A percentile compares a stretch with the other conserved stretches of the same genome.
These are phyloP conservation scores for Cariama cristata DNA, from an alignment of 2,113 vertebrate species.

Conservation along the genomic window DNA sequence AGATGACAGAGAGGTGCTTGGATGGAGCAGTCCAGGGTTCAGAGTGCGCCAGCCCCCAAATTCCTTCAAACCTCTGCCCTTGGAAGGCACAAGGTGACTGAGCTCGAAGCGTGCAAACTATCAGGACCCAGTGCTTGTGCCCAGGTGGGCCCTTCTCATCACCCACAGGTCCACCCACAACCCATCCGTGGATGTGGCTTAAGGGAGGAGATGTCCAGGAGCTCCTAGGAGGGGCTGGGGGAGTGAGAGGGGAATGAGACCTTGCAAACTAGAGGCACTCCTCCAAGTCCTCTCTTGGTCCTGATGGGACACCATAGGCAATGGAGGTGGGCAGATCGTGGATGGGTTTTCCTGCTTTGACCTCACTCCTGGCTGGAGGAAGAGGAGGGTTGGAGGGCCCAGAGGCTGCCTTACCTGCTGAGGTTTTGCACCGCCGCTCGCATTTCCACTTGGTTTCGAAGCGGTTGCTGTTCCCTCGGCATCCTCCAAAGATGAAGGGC, in stretches of 20 bases:
- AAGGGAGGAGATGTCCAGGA: not conserved
- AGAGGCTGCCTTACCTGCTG: not conserved
- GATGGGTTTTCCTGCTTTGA: not conserved
- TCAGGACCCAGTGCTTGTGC: not conserved
- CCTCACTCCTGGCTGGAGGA: not conserved
- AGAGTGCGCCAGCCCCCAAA: not conserved
- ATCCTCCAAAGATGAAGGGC: constrained; percentile 88
- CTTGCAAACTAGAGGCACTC: not conserved
- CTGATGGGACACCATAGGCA: not conserved
- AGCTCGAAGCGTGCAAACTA: not conserved
- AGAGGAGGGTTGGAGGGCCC: not conserved
- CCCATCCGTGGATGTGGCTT: not conserved
- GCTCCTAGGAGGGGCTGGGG: not conserved
- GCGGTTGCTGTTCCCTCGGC: constrained; percentile 83
- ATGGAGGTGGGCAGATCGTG: accelerated
- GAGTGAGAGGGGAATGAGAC: not conserved
- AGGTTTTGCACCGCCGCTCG: constrained; percentile 63
- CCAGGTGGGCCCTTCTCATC: not conserved
- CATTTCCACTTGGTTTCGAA: constrained; percentile 81
- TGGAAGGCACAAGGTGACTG: not conserved
- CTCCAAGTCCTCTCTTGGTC: not conserved
- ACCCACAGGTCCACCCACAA: not conserved
- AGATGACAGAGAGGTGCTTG: not conserved
- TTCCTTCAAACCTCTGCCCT: not conserved
- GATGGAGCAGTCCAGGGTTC: not conserved